Base-by-base conservation (phyloP, 2,888 invertebrate species). In the Drosophila ustulata region DNA sequence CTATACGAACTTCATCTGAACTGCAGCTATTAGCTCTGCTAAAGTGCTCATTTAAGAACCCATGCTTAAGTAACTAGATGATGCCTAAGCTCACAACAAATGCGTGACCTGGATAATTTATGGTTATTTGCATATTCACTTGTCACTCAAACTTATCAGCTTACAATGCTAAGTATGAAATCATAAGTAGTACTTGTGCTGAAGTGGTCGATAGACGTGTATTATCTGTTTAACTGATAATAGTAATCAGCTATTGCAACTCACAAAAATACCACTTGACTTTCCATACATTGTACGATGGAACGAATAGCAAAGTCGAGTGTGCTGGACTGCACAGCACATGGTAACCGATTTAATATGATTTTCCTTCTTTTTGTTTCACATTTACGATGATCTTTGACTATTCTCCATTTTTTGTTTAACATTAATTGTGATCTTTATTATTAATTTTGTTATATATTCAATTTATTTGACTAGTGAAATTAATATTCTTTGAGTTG, bases 71-170 rank as follows among this genome's bases (percentile, higher is more conserved):
- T 34, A 4, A 34, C 11, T 11, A 34, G 11, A 2, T 37, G 37
- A 37, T n/a, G 37, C n/a, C n/a, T 37, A 37, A 5, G 37, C 37
- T 37, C 11, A 4, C 30, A 30, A 6, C 30, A n/a, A 37, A 37
- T 37, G 37, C 37, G 37, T 37, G 37, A 37, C 37, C 37, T 37
- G 37, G 37, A 37, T 37, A 37, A 37, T 37, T 37, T 37, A 37
- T n/a, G n/a, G n/a, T n/a, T n/a, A 37, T 37, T 37, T 37, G 4
- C 37, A 37, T 37, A 37, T n/a, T 37, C 37, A 37, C n/a, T 4
- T 37, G 37, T 37, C 37, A 37, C n/a, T 37, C 37, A 37, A 37
- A 37, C 37, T 37, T 11, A 37, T 37, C 37, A 11, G 37, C 37
- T 37, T 37, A n/a, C 32, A 32, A 9, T 8, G 32, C 34, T 4